Conservation (phyloP, 2,113 vertebrate genomes). For the Syngnathoides biaculeatus region DNA sequence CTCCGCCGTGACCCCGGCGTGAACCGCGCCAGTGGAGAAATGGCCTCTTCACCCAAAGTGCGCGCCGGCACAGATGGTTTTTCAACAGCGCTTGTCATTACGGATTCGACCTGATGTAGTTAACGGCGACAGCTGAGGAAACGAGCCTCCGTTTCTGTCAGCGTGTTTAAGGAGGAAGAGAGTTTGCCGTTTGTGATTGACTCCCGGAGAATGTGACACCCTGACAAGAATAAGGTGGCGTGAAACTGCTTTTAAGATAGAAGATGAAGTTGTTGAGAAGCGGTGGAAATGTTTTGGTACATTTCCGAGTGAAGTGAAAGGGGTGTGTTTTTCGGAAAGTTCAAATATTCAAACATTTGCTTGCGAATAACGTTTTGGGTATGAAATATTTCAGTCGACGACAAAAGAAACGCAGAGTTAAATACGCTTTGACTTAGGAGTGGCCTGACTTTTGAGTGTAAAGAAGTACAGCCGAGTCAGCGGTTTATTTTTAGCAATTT, state of each 20-base stretch:
- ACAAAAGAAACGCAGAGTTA: no score
- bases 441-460: no score
- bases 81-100: conserved; percentile 31
- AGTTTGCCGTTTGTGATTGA: conserved; percentile 24
- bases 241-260: background rate
- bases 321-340: no score
- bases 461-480: no score
- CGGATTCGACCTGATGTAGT: conserved; percentile 43
- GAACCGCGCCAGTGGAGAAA: conserved; percentile 50
- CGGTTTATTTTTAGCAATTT: no score
- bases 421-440: no score
- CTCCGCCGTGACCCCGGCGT: conserved; percentile 48
- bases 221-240: conserved; percentile 22
- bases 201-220: conserved; percentile 40
- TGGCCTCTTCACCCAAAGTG: conserved; percentile 39
- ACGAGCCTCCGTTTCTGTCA: conserved; percentile 14
- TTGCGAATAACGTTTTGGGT: background rate
- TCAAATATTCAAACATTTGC: background rate
- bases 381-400: no score
- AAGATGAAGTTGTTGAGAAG: no score
- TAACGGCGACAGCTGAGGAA: conserved; percentile 37
- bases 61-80: conserved; percentile 37
- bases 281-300: no score
- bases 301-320: no score
- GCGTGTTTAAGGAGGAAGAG: conserved; percentile 15